These are phyloP conservation scores for Acleris laterana DNA, from an alignment of 2,888 invertebrate species.

Conservation along the genomic window DNA sequence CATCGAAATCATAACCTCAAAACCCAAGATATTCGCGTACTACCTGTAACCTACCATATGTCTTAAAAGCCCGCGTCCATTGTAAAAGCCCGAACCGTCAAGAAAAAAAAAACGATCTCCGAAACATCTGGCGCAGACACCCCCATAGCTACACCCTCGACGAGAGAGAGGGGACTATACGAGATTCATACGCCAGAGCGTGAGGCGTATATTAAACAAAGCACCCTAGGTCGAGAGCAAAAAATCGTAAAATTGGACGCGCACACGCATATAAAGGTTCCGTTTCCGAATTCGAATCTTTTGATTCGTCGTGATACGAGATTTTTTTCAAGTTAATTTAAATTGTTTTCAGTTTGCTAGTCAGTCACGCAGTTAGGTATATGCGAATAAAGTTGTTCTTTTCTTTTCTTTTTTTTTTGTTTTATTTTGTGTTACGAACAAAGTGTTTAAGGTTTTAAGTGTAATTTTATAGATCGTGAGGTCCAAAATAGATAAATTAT, in stretches of 20 bases:
- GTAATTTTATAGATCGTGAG: no score
- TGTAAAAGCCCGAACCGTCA: conserved; percentile 58
- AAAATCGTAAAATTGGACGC: conserved; percentile 55
- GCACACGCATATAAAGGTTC: conserved; percentile 58
- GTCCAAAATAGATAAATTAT: no score
- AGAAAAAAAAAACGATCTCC: conserved; percentile 52
- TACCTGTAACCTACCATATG: conserved; percentile 48
- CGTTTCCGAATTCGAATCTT: conserved; percentile 60
- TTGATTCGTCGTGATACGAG: conserved; percentile 38
- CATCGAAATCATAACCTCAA: conserved; percentile 7
- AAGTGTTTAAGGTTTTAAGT: no score
- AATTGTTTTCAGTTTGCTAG: conserved; percentile 12
- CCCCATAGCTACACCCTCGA: conserved; percentile 58
- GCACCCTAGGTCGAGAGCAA: conserved; percentile 51
- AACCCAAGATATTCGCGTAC: conserved; percentile 27
- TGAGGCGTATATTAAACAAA: conserved; percentile 42
- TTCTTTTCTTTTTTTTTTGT: no score
- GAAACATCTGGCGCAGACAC: conserved; percentile 67
- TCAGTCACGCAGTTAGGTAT: background rate
- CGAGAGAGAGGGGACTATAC: conserved; percentile 47
- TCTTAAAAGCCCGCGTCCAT: conserved; percentile 54
- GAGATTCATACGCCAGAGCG: conserved; percentile 34
- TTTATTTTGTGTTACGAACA: no score
- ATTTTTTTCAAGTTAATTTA: conserved; percentile 36
- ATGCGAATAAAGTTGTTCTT: no score